Evolutionary conservation across 2,113 vertebrate species (phyloP), one percentile per base, ranked within the genome.

Genomic region (Hippolais icterina): DNA sequence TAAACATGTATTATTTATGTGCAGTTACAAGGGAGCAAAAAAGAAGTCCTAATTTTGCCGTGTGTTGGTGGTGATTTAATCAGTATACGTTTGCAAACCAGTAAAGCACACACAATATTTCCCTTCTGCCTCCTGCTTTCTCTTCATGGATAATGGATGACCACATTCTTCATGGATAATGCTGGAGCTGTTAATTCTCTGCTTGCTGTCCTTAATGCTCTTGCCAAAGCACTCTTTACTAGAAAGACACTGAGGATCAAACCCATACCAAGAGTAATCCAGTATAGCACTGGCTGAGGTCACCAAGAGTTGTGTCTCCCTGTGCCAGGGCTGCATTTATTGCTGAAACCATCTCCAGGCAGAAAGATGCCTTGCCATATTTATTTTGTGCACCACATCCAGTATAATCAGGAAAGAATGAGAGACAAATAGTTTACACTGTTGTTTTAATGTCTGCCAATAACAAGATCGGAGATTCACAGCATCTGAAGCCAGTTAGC

Each of bases 401-500:
- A 27, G 56, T 70, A 61, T 72, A 87, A 75, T 76, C 71, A 69
- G 42, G 31, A 85, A 23, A 72, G 47, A 87, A 72, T 57, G 91
- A 85, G 41, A 85, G 59, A 81, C 93, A 81, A 80, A 94, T 89
- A 47, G 65, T 96, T 95, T 93, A 82, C 76, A 27, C 47, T 74
- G 75, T 63, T 82, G 47, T 94, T 95, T 94, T 83, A 94, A 94
- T 87, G 83, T 94, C 90, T 97, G 87, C 91, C 94, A 94, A 12
- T 92, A 96, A 70, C 63, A 70, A 91, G 72, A 59, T 41, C 93
- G 93, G 63, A 94, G 85, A 94, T 84, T 87, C 90, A 79, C 71
- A 96, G 94, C 94, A 87, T 94, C 95, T 96, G 95, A 96, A 96
- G 89, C 92, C 78, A 96, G 92, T 96, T 92, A 96, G 89, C 92